Percentiles rank a stretch among this genome's conserved stretches.
phyloP scores from a whole-genome alignment of 2,797 vertebrate genomes.

The Smutsia gigantea region DNA sequence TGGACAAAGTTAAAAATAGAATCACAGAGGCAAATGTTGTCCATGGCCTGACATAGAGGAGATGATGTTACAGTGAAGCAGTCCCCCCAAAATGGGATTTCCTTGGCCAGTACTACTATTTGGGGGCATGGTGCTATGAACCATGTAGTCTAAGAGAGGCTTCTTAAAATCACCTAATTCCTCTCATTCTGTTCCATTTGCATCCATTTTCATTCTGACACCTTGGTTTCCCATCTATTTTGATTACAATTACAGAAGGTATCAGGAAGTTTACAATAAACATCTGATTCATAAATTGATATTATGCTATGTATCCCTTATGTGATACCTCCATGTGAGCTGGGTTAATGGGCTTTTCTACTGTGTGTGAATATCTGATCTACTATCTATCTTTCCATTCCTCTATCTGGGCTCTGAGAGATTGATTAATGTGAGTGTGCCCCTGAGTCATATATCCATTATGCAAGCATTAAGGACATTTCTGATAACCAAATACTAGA shows the following conservation, averaged over 20 bases:
- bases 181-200: neutral
- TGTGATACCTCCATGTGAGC: neutral
- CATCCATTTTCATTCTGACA: neutral
- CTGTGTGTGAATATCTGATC: neutral
- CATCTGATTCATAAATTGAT: neutral
- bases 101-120: neutral
- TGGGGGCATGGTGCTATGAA: neutral
- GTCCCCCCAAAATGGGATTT: neutral
- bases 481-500: conserved; percentile 6
- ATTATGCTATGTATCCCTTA: neutral
- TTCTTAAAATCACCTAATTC: neutral
- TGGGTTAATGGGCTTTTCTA: neutral
- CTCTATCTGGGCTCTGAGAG: neutral
- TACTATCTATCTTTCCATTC: neutral
- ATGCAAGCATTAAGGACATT: neutral
- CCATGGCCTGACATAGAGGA: neutral
- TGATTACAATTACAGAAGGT: neutral
- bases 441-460: neutral
- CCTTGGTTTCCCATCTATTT: neutral
- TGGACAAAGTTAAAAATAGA: neutral
- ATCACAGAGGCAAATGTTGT: neutral
- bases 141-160: neutral
- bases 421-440: neutral
- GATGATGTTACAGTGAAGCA: neutral
- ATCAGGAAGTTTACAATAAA: neutral